phyloP scores from a whole-genome alignment of 2,888 invertebrate genomes.

The Agrenia bidenticulata region DNA sequence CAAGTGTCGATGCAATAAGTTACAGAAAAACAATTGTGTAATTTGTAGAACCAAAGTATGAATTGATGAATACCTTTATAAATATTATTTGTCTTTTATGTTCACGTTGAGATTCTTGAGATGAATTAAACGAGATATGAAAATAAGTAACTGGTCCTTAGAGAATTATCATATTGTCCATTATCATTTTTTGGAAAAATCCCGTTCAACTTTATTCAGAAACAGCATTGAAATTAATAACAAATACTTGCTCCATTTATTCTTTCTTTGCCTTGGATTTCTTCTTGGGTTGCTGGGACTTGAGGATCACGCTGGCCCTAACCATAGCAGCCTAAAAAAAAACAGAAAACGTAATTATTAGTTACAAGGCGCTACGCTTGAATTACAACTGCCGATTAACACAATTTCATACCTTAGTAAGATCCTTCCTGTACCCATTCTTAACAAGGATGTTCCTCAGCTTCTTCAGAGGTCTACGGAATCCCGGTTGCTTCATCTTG shows the following conservation, averaged over 20 bases:
- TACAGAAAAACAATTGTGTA: too few relatives aligned
- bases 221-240: conserved; percentile 10
- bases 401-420: conserved; percentile 67
- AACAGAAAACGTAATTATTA: background rate
- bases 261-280: conserved; percentile 80
- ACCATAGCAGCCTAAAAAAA: conserved; percentile 75
- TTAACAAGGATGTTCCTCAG: conserved; percentile 76
- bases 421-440: conserved; percentile 84
- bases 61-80: too few relatives aligned
- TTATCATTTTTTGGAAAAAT: conserved; percentile 14
- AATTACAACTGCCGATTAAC: conserved; percentile 26
- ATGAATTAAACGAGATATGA: background rate
- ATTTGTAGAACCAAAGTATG: too few relatives aligned
- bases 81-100: too few relatives aligned
- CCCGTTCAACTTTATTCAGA: conserved; percentile 16
- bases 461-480: conserved; percentile 81
- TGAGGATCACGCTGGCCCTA: conserved; percentile 87
- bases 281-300: conserved; percentile 83
- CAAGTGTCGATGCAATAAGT: too few relatives aligned
- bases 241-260: conserved; percentile 57
- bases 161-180: too few relatives aligned
- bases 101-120: too few relatives aligned
- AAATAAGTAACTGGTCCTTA: background rate
- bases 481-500: conserved; percentile 79
- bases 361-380: conserved; percentile 55